Conservation (phyloP, 2,797 vertebrate species). For the Mustela erminea region DNA sequence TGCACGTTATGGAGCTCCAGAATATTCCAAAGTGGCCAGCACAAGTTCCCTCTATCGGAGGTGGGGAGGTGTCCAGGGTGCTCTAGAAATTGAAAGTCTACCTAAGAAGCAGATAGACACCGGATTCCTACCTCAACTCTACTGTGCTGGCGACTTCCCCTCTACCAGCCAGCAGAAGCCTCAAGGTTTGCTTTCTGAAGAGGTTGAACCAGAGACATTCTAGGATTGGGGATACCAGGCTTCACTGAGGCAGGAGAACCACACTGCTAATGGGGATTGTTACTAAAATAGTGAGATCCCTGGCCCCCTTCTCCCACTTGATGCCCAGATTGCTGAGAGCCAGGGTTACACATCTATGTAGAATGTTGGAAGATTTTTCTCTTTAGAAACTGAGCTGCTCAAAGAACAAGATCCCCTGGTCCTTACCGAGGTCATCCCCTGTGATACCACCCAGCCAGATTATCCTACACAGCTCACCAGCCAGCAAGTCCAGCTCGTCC, state of each 20-base stretch:
- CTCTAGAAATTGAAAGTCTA: background rate
- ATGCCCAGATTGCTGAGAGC: background rate
- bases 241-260: background rate
- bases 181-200: background rate
- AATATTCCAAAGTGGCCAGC: background rate
- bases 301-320: background rate
- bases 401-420: background rate
- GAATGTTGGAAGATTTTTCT: background rate
- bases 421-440: background rate
- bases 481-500: background rate
- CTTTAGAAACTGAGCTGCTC: constrained; percentile 9
- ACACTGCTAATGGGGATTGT: background rate
- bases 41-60: background rate
- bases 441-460: background rate
- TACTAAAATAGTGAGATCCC: background rate
- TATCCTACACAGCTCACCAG: background rate
- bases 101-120: background rate
- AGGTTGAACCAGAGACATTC: background rate
- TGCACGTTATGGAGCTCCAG: background rate
- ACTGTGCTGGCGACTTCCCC: background rate
- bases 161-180: background rate
- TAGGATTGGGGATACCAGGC: background rate
- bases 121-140: background rate
- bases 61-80: background rate
- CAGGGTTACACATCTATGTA: background rate